Conservation (phyloP, 2,797 vertebrate species). For the Tokudaia tokunoshimensis region DNA sequence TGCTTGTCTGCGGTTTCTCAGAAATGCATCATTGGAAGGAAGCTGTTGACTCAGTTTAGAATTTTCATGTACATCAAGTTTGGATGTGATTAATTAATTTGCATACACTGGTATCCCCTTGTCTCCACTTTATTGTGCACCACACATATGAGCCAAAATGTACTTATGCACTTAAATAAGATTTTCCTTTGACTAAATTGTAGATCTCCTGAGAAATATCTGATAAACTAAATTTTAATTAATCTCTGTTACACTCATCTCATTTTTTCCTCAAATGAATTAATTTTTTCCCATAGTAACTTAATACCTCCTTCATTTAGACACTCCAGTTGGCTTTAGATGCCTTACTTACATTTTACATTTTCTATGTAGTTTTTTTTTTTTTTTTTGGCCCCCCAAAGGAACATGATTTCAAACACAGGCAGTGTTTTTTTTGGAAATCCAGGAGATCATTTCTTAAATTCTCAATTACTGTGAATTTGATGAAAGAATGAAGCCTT, state of each 20-base stretch:
- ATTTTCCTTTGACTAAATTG: constrained; percentile 80
- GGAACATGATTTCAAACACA: not conserved
- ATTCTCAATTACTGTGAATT: not conserved
- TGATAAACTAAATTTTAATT: constrained; percentile 85
- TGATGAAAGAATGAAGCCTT: not conserved
- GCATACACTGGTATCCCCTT: not conserved
- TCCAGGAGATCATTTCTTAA: not conserved
- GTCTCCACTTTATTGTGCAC: constrained; percentile 61
- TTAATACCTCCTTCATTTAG: constrained; percentile 72
- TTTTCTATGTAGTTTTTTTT: not conserved
- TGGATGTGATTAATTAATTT: constrained; percentile 51
- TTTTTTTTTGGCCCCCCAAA: not conserved
- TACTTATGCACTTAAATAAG: constrained; percentile 77
- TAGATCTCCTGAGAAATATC: constrained; percentile 82
- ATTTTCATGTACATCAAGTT: constrained; percentile 33
- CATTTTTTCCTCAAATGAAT: constrained; percentile 80
- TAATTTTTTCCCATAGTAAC: constrained; percentile 78
- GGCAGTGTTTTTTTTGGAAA: not conserved
- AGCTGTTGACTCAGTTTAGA: constrained; percentile 30
- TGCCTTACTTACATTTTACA: not conserved
- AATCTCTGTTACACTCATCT: constrained; percentile 79
- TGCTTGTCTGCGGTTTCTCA: not conserved
- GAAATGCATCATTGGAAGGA: not conserved
- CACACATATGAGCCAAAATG: constrained; percentile 51
- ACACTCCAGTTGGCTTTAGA: constrained; percentile 56